phyloP scores from a whole-genome alignment of 2,113 vertebrate species.

The Psilopsiagon aymara region DNA sequence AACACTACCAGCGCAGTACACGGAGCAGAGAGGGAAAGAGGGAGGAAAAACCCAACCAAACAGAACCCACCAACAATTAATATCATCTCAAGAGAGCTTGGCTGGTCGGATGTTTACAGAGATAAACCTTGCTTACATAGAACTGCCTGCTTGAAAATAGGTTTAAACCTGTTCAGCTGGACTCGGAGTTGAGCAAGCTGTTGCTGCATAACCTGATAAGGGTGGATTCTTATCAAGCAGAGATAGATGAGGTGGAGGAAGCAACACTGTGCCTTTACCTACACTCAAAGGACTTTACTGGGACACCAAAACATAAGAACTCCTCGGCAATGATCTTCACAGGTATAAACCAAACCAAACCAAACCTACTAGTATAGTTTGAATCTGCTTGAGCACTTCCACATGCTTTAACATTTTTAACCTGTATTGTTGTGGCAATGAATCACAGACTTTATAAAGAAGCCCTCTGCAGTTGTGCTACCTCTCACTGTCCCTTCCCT shows the following conservation, averaged over 20 bases:
- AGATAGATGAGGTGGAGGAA: background rate
- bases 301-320: background rate
- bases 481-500: background rate
- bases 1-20: background rate
- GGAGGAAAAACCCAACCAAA: background rate
- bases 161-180: background rate
- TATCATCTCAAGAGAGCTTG: background rate
- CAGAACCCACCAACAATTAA: background rate
- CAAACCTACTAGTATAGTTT: background rate
- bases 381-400: background rate
- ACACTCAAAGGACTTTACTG: background rate
- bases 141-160: background rate
- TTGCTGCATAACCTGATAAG: background rate
- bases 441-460: background rate
- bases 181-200: background rate
- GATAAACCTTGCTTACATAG: background rate
- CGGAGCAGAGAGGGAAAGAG: background rate
- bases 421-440: background rate
- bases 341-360: background rate
- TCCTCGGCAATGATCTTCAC: background rate
- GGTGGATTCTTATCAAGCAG: background rate
- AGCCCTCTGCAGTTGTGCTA: background rate
- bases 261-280: background rate
- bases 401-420: background rate
- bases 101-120: background rate